Evolutionary conservation across 2,113 vertebrate genomes (phyloP).

Genomic region (Canis aureus): DNA sequence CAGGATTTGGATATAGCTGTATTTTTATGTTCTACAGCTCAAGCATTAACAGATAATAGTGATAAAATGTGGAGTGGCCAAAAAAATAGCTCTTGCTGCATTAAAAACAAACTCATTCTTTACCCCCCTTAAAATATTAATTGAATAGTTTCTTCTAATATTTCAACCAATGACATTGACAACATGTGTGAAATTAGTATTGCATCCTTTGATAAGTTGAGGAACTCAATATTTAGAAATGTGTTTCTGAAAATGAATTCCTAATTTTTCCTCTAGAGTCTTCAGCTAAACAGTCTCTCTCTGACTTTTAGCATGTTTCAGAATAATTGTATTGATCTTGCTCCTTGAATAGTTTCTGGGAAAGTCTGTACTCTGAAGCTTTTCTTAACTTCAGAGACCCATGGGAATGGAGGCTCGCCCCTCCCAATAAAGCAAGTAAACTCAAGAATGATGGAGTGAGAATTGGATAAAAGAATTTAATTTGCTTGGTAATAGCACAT

Average conservation of each 20-base stretch:
- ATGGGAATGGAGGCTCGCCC: not conserved
- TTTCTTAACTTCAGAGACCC: constrained; percentile 60
- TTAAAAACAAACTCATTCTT: constrained; percentile 40
- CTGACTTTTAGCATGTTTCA: constrained; percentile 51
- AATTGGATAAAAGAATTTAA: constrained; percentile 13
- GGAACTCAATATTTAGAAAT: constrained; percentile 9
- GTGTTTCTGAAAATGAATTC: constrained; percentile 59
- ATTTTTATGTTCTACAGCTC: constrained; percentile 52
- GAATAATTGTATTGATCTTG: constrained; percentile 71
- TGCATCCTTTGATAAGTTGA: constrained; percentile 47
- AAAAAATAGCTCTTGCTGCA: not conserved
- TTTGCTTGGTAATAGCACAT: constrained; percentile 46
- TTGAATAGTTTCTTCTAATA: constrained; percentile 11
- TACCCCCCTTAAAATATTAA: constrained; percentile 22
- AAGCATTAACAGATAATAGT: not conserved
- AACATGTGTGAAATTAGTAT: constrained; percentile 43
- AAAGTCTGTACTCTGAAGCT: constrained; percentile 49
- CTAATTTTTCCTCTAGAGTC: constrained; percentile 21
- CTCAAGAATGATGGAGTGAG: constrained; percentile 21
- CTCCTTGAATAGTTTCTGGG: constrained; percentile 37
- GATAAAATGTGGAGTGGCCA: not conserved
- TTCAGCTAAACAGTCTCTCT: constrained; percentile 25
- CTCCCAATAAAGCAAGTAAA: not conserved
- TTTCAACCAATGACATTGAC: constrained; percentile 37
- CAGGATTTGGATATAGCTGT: not conserved